These are phyloP conservation scores for Bugula neritina DNA, from an alignment of 2,888 invertebrate genomes.

Conservation along the genomic window DNA sequence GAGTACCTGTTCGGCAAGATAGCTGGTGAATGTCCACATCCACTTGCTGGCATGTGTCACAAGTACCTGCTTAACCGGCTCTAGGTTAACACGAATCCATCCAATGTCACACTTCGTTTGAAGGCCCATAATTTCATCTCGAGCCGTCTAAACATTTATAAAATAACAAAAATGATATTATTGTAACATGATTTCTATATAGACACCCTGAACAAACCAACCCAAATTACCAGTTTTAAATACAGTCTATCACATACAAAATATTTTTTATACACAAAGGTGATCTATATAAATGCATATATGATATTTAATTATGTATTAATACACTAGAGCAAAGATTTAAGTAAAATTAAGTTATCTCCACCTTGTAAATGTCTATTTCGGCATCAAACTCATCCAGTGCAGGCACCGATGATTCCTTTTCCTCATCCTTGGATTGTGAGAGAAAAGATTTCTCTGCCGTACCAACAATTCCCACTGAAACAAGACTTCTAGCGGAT, in stretches of 20 bases:
- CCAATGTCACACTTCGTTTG: conserved; percentile 48
- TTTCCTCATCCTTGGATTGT: conserved; percentile 39
- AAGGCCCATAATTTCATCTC: conserved; percentile 46
- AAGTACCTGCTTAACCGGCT: conserved; percentile 52
- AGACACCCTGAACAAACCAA: too few relatives aligned
- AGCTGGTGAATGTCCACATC: conserved; percentile 54
- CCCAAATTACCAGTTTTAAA: too few relatives aligned
- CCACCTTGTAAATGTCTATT: conserved; percentile 52
- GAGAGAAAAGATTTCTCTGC: conserved; percentile 49
- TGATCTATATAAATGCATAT: too few relatives aligned
- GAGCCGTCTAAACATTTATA: conserved; percentile 39
- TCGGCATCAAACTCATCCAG: conserved; percentile 52
- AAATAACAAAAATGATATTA: too few relatives aligned
- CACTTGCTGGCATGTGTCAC: conserved; percentile 51
- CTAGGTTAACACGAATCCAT: conserved; percentile 50
- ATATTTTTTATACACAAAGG: too few relatives aligned
- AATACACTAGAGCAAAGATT: too few relatives aligned
- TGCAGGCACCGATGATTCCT: conserved; percentile 42
- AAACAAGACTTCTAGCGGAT: conserved; percentile 38
- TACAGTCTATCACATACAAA: too few relatives aligned
- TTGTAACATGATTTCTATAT: too few relatives aligned
- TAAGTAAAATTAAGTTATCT: too few relatives aligned
- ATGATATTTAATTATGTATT: too few relatives aligned
- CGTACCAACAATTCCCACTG: conserved; percentile 40
- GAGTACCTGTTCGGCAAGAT: conserved; percentile 50